A percentile compares a stretch with the other conserved stretches of the same genome.
Evolutionary conservation across 2,113 vertebrate genomes (phyloP).

Genomic region (Oncorhynchus nerka): DNA sequence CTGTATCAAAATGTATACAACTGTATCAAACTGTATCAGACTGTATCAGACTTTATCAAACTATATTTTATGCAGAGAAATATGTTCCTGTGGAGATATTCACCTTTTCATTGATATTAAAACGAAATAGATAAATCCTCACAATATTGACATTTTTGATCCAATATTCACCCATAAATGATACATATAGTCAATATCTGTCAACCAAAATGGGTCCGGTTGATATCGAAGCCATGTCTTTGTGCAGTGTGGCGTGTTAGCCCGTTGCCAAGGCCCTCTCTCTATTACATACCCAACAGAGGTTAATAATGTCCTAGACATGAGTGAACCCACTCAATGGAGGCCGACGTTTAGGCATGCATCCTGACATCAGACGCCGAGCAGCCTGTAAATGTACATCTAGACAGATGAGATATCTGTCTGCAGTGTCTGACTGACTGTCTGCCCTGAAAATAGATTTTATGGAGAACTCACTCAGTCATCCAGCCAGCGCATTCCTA

Average conservation of each 20-base stretch:
- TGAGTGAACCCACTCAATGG: conserved; percentile 51
- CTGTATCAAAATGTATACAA: no score
- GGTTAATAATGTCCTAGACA: conserved; percentile 52
- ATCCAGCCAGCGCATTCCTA: conserved; percentile 8
- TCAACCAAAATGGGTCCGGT: neutral
- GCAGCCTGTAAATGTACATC: conserved; percentile 59
- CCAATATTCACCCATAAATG: no score
- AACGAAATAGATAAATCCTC: no score
- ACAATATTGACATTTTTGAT: no score
- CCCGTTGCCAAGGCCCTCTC: neutral
- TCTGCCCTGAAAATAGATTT: conserved; percentile 53
- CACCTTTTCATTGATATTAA: no score
- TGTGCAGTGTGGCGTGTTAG: neutral
- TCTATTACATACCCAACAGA: neutral
- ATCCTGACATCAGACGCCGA: conserved; percentile 44
- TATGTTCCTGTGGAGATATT: no score
- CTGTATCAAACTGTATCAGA: no score
- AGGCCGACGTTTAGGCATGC: conserved; percentile 31
- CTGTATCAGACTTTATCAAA: no score
- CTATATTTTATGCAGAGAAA: no score
- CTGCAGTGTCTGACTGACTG: conserved; percentile 42
- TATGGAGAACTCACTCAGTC: conserved; percentile 35
- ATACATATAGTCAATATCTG: neutral
- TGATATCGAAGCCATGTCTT: neutral
- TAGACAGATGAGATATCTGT: conserved; percentile 59